Evolutionary conservation across 2,113 vertebrate species (phyloP).

Genomic region (Ceyx margarethae): DNA sequence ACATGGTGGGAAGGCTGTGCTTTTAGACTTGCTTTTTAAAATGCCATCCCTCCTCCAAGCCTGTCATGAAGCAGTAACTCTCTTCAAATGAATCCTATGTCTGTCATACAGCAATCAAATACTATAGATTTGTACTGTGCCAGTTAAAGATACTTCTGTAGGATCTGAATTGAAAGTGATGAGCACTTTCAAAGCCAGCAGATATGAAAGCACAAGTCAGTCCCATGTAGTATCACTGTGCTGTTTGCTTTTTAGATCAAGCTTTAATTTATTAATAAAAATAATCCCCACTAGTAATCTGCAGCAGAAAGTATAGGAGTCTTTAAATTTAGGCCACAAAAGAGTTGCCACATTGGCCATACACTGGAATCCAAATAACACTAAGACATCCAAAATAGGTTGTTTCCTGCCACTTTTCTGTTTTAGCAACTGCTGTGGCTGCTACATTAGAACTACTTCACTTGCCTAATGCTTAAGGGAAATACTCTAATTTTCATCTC

Average conservation of each 20-base stretch:
- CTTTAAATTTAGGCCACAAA: background rate
- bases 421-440: background rate
- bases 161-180: background rate
- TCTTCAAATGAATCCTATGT: background rate
- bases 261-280: background rate
- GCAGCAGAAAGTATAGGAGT: background rate
- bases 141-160: background rate
- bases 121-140: background rate
- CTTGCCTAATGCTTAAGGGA: background rate
- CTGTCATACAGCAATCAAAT: background rate
- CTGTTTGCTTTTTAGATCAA: background rate
- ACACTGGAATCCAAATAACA: background rate
- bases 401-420: background rate
- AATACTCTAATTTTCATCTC: background rate
- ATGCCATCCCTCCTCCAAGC: background rate
- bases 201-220: background rate
- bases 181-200: background rate
- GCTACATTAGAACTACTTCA: background rate
- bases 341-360: background rate
- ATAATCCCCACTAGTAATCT: background rate
- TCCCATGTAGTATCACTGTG: background rate
- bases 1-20: background rate
- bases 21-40: background rate
- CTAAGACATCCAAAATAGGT: background rate
- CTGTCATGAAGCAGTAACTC: background rate